These are phyloP conservation scores for Oreochromis spilurus DNA, from an alignment of 2,113 vertebrate species.

Conservation along the genomic window DNA sequence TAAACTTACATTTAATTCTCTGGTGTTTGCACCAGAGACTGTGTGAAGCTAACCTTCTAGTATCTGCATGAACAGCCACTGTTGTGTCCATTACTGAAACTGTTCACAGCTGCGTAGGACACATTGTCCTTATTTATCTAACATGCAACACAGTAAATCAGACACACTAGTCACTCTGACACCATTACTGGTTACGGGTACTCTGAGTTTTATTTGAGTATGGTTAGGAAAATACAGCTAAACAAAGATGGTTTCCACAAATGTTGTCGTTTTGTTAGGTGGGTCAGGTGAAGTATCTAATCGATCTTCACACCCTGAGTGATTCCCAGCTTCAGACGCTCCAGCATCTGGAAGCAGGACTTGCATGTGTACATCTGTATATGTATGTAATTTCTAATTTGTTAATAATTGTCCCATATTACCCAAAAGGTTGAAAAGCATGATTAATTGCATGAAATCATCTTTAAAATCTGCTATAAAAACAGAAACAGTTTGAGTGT, in stretches of 20 bases:
- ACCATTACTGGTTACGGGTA: not conserved
- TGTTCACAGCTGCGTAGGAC: not conserved
- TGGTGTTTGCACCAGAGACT: not conserved
- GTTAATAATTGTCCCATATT: not conserved
- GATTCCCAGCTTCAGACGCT: not conserved
- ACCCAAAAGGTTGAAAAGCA: not conserved
- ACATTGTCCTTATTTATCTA: not conserved
- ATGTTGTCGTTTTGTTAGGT: not conserved
- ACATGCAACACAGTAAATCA: not conserved
- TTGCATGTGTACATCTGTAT: not conserved
- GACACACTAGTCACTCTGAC: not conserved
- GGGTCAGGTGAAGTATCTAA: not conserved
- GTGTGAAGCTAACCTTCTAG: not conserved
- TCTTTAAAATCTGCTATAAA: not conserved
- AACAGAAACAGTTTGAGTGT: not conserved
- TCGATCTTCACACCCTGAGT: not conserved
- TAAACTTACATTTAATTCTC: not conserved
- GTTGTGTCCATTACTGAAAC: not conserved
- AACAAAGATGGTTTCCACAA: not conserved
- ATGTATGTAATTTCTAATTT: not conserved
- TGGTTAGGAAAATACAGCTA: not conserved
- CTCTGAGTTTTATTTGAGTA: not conserved
- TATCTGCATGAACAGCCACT: not conserved
- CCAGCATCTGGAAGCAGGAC: not conserved
- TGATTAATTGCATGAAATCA: fast-evolving